Percentiles rank a stretch among this genome's conserved stretches.
Evolutionary conservation across 2,888 invertebrate genomes (phyloP).

Genomic region (Thelaira solivaga): DNA sequence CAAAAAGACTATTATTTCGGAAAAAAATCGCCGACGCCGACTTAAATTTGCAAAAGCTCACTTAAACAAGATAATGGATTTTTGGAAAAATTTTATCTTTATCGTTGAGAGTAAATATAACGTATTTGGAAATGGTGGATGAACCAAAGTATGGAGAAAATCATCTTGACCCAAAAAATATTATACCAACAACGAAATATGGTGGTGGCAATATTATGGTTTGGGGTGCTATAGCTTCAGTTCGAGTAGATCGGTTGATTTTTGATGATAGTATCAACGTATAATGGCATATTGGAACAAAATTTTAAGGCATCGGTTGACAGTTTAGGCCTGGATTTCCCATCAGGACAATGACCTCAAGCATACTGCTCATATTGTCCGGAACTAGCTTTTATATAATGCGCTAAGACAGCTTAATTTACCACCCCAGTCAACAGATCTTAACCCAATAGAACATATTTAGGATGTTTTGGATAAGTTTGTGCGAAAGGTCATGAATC

Average conservation of each 20-base stretch:
- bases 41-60: neutral
- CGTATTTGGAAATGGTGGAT: neutral
- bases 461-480: neutral
- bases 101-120: slow-evolving; percentile 54
- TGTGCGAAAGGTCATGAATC: neutral
- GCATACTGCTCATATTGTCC: slow-evolving; percentile 25
- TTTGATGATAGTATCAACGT: slow-evolving; percentile 28
- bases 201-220: neutral
- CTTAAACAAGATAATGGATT: neutral
- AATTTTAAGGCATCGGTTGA: slow-evolving; percentile 39
- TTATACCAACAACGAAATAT: neutral
- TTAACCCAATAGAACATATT: slow-evolving; percentile 10
- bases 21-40: neutral
- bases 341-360: slow-evolving; percentile 13
- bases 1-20: neutral
- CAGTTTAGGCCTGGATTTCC: slow-evolving; percentile 37
- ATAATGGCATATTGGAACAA: neutral
- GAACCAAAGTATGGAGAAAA: neutral
- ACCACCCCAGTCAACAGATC: neutral
- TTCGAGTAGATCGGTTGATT: slow-evolving; percentile 60
- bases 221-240: neutral
- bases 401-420: no score
- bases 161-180: neutral
- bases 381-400: no score
- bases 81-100: neutral